A percentile compares a stretch with the other conserved stretches of the same genome.
Evolutionary conservation across 2,888 invertebrate species (phyloP).

Genomic region (Pandemis corylana): DNA sequence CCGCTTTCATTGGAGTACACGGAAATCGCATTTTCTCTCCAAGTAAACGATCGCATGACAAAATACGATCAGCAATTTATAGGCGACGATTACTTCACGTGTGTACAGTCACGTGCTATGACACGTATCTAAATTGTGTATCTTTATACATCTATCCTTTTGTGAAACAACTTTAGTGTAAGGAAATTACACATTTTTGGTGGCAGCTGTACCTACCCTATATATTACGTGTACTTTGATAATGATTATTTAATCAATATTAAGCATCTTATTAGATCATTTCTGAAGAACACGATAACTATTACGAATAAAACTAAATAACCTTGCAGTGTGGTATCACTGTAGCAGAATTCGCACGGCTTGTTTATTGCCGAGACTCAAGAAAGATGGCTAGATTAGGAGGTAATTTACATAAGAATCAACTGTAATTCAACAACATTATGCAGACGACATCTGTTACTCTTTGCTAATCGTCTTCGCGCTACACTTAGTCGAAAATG

Average conservation of each 20-base stretch:
- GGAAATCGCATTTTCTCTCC: slow-evolving; percentile 58
- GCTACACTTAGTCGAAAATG: slow-evolving; percentile 21
- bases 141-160: background rate
- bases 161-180: background rate
- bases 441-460: slow-evolving; percentile 31
- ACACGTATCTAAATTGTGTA: background rate
- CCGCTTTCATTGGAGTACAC: slow-evolving; percentile 42
- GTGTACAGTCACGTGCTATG: background rate
- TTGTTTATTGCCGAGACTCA: slow-evolving; percentile 11
- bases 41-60: slow-evolving; percentile 46
- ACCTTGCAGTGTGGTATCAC: background rate
- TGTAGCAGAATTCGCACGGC: background rate
- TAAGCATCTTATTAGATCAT: too few species aligned
- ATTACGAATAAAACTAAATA: background rate
- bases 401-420: slow-evolving; percentile 18
- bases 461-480: slow-evolving; percentile 15
- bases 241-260: too few species aligned
- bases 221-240: too few species aligned
- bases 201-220: background rate
- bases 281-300: background rate
- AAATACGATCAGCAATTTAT: slow-evolving; percentile 44
- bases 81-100: slow-evolving; percentile 20
- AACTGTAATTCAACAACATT: slow-evolving; percentile 26
- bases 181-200: background rate
- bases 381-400: slow-evolving; percentile 16